Conservation (phyloP, 2,113 vertebrate species). For the Callaeas wilsoni region DNA sequence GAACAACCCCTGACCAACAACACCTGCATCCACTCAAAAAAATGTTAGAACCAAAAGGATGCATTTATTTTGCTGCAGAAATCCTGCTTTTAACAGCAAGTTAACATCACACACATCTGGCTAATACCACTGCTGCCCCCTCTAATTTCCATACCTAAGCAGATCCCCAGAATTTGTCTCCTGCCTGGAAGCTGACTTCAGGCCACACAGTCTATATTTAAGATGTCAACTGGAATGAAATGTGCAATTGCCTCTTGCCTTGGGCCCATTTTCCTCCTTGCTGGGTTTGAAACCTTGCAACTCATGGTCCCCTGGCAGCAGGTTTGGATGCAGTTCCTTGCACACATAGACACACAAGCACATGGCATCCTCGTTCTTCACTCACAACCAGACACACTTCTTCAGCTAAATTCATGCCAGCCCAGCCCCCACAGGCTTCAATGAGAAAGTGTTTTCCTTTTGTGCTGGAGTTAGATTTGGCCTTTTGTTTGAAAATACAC, state of each 20-base stretch:
- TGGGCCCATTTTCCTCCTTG: neutral
- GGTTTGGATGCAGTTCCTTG: neutral
- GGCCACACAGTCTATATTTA: neutral
- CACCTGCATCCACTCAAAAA: neutral
- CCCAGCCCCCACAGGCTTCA: neutral
- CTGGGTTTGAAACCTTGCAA: neutral
- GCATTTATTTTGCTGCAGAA: neutral
- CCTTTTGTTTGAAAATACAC: neutral
- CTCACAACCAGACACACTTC: neutral
- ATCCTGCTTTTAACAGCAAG: neutral
- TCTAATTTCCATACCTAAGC: neutral
- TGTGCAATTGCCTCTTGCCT: neutral
- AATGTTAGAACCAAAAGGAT: neutral
- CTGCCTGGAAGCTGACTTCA: conserved; percentile 10
- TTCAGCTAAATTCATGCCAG: neutral
- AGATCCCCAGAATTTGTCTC: neutral
- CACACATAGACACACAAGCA: neutral
- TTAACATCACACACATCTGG: neutral
- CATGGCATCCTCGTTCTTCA: neutral
- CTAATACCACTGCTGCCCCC: neutral
- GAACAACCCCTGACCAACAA: neutral
- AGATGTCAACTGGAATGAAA: conserved; percentile 6
- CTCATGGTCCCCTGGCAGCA: neutral
- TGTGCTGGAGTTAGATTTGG: neutral
- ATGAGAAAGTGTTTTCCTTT: neutral